Evolutionary conservation across 1,140 invertebrate species (phyloP), one percentile per base, ranked within the genome.

Genomic region (Halesus radiatus): DNA sequence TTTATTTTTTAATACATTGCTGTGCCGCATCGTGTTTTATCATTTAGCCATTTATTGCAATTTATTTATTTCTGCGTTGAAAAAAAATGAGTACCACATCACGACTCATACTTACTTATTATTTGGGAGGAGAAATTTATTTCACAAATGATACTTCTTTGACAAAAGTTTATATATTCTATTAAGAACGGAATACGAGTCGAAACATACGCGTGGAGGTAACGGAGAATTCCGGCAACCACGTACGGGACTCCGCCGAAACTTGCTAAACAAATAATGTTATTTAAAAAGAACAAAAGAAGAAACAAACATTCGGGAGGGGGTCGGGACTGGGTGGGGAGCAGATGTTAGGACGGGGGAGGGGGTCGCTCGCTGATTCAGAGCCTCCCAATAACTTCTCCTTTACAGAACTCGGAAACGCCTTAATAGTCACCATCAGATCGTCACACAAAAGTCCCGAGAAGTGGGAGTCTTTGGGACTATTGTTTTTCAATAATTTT

Each of bases 241-340:
- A 78, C 76, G 76, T 78, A 76, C 32, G 50, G 18, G 76, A n/a
- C 76, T 66, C 70, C 58, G 62, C 66, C 78, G 79, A 78, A 83
- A 83, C 81, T 83, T 80, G 72, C 81, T 80, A 80, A 83, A 83
- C 81, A 83, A 83, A 83, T 83, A 80, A 83, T 83, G 81, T 83
- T 80, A 83, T 83, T 83, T 80, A 79, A 83, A 79, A 83, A 83
- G 81, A 83, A 83, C 81, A 83, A 83, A 80, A 83, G 81, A 83
- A 83, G 81, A 83, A 83, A 83, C 81, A 83, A 83, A 83, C 81
- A 80, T 83, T 76, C 66, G 45, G 53, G 52, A 62, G 73, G 1
- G 53, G 56, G 37, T 20, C 10, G 77, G 22, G 22, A 20, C 18
- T n/a, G 50, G 68, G 16, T 22, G 60, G 29, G 26, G 64, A 32